Conservation (phyloP, 2,797 vertebrate genomes). For the Tragopan temminckii region DNA sequence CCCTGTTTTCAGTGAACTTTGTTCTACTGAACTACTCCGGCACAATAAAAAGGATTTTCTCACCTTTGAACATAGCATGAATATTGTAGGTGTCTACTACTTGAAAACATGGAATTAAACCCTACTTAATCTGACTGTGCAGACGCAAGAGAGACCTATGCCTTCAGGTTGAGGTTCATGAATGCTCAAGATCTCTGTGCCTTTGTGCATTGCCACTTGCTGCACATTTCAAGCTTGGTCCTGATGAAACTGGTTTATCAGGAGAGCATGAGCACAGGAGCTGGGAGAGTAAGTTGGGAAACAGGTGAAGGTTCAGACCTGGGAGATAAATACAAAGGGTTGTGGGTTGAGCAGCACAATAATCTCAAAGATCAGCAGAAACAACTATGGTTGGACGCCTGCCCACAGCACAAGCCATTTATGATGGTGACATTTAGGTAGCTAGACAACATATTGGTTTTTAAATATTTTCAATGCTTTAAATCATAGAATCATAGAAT, state of each 20-base stretch:
- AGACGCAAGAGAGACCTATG: not conserved
- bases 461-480: not conserved
- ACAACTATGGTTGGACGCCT: not conserved
- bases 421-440: not conserved
- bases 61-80: not conserved
- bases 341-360: not conserved
- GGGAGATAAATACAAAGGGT: not conserved
- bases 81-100: not conserved
- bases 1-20: not conserved
- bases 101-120: not conserved
- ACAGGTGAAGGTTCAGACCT: not conserved
- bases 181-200: not conserved
- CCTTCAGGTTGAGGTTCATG: not conserved
- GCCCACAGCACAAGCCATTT: fast-evolving
- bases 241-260: not conserved
- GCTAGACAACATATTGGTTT: not conserved
- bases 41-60: not conserved
- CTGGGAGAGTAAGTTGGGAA: not conserved
- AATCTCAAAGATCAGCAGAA: not conserved
- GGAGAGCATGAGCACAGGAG: not conserved
- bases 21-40: not conserved
- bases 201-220: not conserved
- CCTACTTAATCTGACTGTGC: not conserved
- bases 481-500: no score
- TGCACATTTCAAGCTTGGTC: not conserved